Evolutionary conservation across 2,888 invertebrate species (phyloP), one percentile per base, ranked within the genome.

Genomic region (Drosophila mettleri): DNA sequence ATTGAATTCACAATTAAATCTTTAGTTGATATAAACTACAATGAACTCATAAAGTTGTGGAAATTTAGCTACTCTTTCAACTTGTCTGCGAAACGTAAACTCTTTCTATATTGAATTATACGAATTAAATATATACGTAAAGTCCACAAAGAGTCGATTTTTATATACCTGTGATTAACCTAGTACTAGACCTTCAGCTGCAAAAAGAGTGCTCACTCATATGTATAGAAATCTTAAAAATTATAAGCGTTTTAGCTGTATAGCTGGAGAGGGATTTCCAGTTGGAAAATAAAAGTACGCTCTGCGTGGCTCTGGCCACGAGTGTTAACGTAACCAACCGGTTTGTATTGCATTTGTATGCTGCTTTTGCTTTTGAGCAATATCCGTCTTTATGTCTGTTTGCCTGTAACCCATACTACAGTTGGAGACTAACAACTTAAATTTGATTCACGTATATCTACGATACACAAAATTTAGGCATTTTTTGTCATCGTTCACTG

Each of bases 101-200:
- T 10, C 12, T 16, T 12, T 8, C 16, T 45, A 16, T 1, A 9
- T 34, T 34, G 39, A 39, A 6, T 5, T 18, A 10, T 10, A 18
- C n/a, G 14, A 14, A 34, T 34, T 34, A 7, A 34, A 18, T 18
- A 16, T 36, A 3, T 16, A 14, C 64, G 66, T 18, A 31, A 22
- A 38, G 53, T 60, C 49, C 54, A 69, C 43, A 69, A 29, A 61
- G 43, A 46, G 53, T 51, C 33, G 69, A 34, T 43, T 57, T 48
- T 34, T 29, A 64, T 74, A 78, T 64, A 79, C 62, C 70, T 77
- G 52, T 58, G 62, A 52, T 74, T 53, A 43, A 34, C 60, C 63
- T 74, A 43, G 53, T 57, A 43, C 59, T 62, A 75, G 78, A 78
- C 78, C 78, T 78, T 78, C 78, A 79, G 67, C 62, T 49, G 49